Conservation (phyloP, 2,113 vertebrate genomes). For the Tichodroma muraria region DNA sequence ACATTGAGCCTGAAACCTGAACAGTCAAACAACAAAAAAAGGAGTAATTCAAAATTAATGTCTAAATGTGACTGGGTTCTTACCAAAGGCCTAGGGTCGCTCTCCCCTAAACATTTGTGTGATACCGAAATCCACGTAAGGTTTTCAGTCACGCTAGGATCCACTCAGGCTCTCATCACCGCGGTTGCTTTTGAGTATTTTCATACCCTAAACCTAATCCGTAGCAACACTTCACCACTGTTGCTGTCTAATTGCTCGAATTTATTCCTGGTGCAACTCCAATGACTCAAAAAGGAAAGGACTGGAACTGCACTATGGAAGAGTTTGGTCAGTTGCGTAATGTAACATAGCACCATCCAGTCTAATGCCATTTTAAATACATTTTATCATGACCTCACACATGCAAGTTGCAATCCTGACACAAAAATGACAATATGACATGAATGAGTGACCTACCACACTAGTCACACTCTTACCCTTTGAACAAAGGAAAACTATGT, state of each 20-base stretch:
- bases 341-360: constrained; percentile 29
- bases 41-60: not conserved
- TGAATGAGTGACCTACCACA: not conserved
- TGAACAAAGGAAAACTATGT: not conserved
- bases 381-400: constrained; percentile 51
- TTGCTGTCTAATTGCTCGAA: not conserved
- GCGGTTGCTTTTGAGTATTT: not conserved
- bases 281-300: not conserved
- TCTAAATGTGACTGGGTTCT: not conserved
- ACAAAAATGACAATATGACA: not conserved
- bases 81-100: not conserved
- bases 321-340: constrained; percentile 5
- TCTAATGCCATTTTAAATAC: constrained; percentile 26
- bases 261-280: constrained; percentile 7
- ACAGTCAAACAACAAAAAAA: not conserved
- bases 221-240: not conserved
- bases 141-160: not conserved
- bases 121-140: not conserved
- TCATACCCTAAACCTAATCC: not conserved
- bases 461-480: constrained; percentile 10
- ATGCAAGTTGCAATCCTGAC: constrained; percentile 52
- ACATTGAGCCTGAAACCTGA: constrained; percentile 8
- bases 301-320: not conserved
- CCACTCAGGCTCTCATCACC: not conserved
- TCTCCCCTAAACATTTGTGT: not conserved